Evolutionary conservation across 2,113 vertebrate species (phyloP), one percentile per base, ranked within the genome.

Genomic region (Podiceps cristatus): DNA sequence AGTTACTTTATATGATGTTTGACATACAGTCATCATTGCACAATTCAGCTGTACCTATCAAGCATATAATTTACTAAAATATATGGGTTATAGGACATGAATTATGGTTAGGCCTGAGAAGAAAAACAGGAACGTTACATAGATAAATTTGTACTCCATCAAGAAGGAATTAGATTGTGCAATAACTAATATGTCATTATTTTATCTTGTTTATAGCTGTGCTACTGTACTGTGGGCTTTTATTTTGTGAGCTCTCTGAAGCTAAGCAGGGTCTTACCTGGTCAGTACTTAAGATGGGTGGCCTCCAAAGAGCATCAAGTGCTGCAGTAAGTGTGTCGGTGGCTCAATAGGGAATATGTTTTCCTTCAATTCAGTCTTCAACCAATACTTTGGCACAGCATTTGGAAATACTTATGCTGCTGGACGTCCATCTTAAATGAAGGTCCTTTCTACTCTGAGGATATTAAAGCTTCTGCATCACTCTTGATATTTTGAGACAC

Each of bases 391-490:
- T 68, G 73, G 62, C 63, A 72, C 50, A 94, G 85, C 89, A 85
- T 95, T 96, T 92, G 86, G 68, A 92, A 96, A 94, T 81, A 83
- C 15, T 83, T 73, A 62, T 13, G 72, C 91, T 91, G 69, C 74
- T 96, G 6, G 2, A 86, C 94, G 71, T 94, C 69, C 92, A 90
- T 96, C 87, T 84, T 75, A 95, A 95, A 66, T 69, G n/a, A 93
- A 94, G 93, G 87, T 97, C 90, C 93, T 95, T 97, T 97, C 96
- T 96, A 35, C 91, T 96, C 94, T 93, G 93, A 97, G 92, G 92
- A 96, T 97, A 96, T 98, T 97, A 97, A 97, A 97, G 96, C 92
- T 93, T 96, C 55, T 96, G 18, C 29, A 49, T 84, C 55, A 37
- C 29, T 52, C 2, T 15, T 78, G 44, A 11, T 72, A 42, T 45